Conservation (phyloP, 2,113 vertebrate genomes). For the Lethenteron reissneri region DNA sequence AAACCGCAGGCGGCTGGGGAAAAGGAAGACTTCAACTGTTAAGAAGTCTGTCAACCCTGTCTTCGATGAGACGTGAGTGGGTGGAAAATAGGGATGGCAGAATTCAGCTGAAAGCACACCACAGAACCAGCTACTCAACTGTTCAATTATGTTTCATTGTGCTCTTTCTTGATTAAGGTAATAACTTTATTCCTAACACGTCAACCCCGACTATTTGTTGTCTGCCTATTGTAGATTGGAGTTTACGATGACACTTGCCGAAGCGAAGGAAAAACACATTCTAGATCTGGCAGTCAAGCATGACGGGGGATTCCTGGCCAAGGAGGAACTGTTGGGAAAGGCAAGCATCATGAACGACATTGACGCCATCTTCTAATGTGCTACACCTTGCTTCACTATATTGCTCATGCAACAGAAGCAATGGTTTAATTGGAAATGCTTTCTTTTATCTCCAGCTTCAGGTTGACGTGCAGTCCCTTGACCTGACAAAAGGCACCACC, state of each 20-base stretch:
- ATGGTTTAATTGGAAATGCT: no score
- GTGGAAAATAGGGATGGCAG: no score
- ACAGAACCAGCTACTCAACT: not conserved
- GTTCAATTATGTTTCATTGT: not conserved
- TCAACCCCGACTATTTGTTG: no score
- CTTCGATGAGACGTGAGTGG: constrained; percentile 3
- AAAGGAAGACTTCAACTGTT: not conserved
- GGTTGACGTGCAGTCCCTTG: no score
- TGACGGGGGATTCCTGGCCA: constrained; percentile 2
- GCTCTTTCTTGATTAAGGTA: not conserved
- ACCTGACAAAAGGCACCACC: no score
- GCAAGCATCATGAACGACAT: not conserved
- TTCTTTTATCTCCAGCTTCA: no score
- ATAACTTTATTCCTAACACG: no score
- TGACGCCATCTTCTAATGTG: no score
- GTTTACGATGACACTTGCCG: constrained; percentile 4
- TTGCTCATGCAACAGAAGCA: no score
- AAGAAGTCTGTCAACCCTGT: not conserved
- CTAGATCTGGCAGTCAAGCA: constrained; percentile 2
- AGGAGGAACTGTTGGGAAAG: constrained; percentile 4
- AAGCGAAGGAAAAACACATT: not conserved
- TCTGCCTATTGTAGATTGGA: not conserved
- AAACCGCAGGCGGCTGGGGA: constrained; percentile 1
- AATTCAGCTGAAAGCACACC: no score
- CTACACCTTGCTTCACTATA: no score